Conservation (phyloP, 2,888 invertebrate genomes). For the Melikaiella ostensackeni region DNA sequence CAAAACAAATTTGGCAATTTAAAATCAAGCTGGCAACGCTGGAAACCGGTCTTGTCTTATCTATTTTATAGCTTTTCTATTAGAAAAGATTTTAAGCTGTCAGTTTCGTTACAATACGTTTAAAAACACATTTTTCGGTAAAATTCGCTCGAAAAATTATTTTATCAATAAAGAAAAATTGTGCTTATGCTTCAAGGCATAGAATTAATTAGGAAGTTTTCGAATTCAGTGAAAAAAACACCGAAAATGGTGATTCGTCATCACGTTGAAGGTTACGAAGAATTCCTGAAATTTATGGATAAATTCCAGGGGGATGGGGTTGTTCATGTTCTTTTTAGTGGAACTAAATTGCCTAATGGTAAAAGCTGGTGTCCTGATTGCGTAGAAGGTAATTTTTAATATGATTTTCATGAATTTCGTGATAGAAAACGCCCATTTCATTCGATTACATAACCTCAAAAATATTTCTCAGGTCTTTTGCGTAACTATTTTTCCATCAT, state of each 20-base stretch:
- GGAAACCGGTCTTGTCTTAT: neutral
- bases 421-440: too few relatives aligned
- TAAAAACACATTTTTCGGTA: neutral
- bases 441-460: conserved; percentile 3
- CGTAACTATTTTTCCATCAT: too few relatives aligned
- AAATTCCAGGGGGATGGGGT: conserved; percentile 77
- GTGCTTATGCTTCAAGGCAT: conserved; percentile 16
- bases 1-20: too few relatives aligned
- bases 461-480: neutral
- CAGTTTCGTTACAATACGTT: neutral
- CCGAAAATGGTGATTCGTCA: conserved; percentile 78
- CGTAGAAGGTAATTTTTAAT: conserved; percentile 82
- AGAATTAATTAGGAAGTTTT: neutral
- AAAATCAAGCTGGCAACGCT: neutral
- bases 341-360: conserved; percentile 82
- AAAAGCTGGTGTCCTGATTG: conserved; percentile 95
- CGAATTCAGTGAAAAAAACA: conserved; percentile 10
- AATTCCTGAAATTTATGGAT: conserved; percentile 80
- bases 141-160: neutral
- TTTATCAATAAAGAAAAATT: neutral
- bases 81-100: neutral
- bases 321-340: conserved; percentile 83
- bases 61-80: too few relatives aligned
- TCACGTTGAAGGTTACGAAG: conserved; percentile 81
- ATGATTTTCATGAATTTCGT: neutral